Base-by-base conservation (phyloP, 1,140 invertebrate genomes). In the Nasonia giraulti region DNA sequence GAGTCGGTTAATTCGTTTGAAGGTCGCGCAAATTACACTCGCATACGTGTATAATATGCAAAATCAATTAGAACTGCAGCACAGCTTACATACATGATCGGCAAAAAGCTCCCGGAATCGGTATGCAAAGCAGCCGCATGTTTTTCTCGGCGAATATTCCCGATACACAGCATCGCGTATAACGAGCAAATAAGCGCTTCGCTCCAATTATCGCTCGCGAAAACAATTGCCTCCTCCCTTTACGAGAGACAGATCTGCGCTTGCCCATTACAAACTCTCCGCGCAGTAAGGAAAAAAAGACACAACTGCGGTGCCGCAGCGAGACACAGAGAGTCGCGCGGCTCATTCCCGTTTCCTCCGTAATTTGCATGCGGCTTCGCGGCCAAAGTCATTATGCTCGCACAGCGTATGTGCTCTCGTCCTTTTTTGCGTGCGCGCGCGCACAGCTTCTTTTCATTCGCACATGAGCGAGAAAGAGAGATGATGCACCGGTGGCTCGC, bases 331-430 rank as follows among this genome's bases (percentile, higher is more conserved):
- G 50, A 6, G 33, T n/a, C 55, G 55, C 55, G 55, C 47, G 33
- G 33, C 40, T 78, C 3, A 71, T 76, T 40, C 77, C 62, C 77
- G 69, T 75, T 75, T 80, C 80, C 68, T 23, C 66, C 76, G n/a
- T 84, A 84, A 84, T 84, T 84, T 84, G 83, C 83, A 84, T 84
- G 68, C 40, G 74, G 74, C 55, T 78, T 69, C 82, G 83, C 82
- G 40, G 82, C 68, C 82, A 74, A 79, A 84, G 77, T 44, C 77
- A 80, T 84, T 84, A 84, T 69, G 14, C 50, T 31, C 33, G 17
- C 27, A 1, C 27, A 27, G 40, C 78, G 23, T 33, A 20, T 20
- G 12, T 47, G 23, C 33, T 66, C 79, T 84, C 71, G 73, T 23
- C 11, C 31, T n/a, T 37, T 37, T 37, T 37, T 37, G 33, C 33